A percentile compares a stretch with the other conserved stretches of the same genome.
These are phyloP conservation scores for Cirrhinus molitorella DNA, from an alignment of 2,797 vertebrate species.

Conservation along the genomic window DNA sequence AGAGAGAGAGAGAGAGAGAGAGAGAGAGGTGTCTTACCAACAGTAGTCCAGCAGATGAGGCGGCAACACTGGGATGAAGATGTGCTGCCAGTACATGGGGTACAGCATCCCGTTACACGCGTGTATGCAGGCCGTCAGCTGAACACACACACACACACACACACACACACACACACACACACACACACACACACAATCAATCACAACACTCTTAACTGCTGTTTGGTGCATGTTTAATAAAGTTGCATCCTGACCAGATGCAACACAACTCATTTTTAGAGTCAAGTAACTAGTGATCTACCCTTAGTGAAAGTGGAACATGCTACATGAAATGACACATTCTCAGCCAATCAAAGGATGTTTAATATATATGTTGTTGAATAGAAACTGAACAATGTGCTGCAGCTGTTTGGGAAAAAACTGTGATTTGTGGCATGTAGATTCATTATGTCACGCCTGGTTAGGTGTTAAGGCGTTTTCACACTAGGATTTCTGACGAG, in stretches of 20 bases:
- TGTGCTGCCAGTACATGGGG: slow-evolving; percentile 95
- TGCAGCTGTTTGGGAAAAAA: background rate
- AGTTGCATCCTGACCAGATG: background rate
- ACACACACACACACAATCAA: too few species aligned
- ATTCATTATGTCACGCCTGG: background rate
- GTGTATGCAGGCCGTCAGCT: slow-evolving; percentile 85
- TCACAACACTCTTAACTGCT: background rate
- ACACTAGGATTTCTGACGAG: background rate
- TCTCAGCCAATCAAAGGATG: background rate
- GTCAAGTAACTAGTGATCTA: too few species aligned
- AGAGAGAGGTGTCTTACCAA: slow-evolving; percentile 76
- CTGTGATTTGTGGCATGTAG: background rate
- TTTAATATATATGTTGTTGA: background rate
- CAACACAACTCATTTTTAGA: background rate
- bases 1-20: too few species aligned
- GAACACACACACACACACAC: slow-evolving; percentile 50
- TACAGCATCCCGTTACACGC: slow-evolving; percentile 85
- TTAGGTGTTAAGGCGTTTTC: background rate
- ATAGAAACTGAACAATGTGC: background rate
- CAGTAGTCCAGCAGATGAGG: slow-evolving; percentile 91
- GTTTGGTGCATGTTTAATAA: background rate
- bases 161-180: too few species aligned
- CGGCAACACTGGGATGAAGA: slow-evolving; percentile 91
- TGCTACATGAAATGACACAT: background rate
- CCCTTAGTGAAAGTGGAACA: too few species aligned